Percentiles rank a stretch among this genome's conserved stretches.
These are phyloP conservation scores for Paedocypris micromegethes DNA, from an alignment of 2,797 vertebrate species.

Conservation along the genomic window DNA sequence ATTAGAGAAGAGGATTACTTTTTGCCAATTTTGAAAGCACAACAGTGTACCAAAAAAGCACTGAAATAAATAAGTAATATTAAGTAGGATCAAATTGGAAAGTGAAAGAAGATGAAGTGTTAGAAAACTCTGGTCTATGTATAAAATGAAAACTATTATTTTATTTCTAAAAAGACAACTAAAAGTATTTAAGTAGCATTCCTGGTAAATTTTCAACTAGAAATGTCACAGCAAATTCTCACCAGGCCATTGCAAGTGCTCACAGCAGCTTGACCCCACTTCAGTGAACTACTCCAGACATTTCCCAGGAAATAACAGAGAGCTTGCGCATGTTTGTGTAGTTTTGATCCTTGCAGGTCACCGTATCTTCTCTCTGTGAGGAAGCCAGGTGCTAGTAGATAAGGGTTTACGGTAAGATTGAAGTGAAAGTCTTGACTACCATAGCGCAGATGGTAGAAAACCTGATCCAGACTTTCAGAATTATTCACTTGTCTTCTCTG, in stretches of 20 bases:
- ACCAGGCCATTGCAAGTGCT: conserved; percentile 92
- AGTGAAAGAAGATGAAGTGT: no score
- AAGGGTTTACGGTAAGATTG: conserved; percentile 82
- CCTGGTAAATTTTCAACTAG: no score
- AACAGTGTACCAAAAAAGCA: no score
- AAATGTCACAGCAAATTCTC: conserved; percentile 52
- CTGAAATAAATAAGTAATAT: no score
- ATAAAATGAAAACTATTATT: no score
- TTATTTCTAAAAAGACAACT: no score
- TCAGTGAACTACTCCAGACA: conserved; percentile 64
- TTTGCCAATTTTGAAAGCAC: no score
- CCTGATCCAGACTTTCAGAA: conserved; percentile 32
- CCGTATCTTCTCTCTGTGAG: conserved; percentile 78
- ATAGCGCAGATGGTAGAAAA: conserved; percentile 80
- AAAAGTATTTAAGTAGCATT: no score
- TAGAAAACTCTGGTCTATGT: no score
- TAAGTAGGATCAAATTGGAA: no score
- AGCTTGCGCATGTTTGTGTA: conserved; percentile 51
- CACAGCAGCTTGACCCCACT: conserved; percentile 76
- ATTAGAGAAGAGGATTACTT: no score
- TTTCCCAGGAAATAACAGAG: conserved; percentile 84
- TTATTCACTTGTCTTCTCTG: conserved; percentile 68
- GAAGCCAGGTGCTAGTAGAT: conserved; percentile 82
- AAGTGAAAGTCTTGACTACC: conserved; percentile 73
- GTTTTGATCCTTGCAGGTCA: conserved; percentile 65